phyloP scores from a whole-genome alignment of 2,113 vertebrate species.

The Brachirus orientalis region DNA sequence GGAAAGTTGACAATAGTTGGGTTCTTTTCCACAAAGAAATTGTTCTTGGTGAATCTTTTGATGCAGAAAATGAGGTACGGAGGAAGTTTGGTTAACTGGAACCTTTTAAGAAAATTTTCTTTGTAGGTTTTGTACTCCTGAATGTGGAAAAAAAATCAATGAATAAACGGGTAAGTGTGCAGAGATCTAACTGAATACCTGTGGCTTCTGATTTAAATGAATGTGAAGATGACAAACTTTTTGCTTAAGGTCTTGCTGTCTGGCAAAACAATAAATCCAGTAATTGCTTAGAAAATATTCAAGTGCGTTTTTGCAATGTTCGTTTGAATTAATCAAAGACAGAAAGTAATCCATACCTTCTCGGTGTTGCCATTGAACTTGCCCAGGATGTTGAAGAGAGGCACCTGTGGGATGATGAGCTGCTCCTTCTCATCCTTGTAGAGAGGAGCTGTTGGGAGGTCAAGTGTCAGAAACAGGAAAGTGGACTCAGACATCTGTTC shows the following conservation, averaged over 20 bases:
- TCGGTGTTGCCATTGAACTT: slow-evolving; percentile 96
- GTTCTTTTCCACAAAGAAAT: slow-evolving; percentile 99
- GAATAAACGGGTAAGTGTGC: slow-evolving; percentile 8
- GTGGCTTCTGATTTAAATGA: background rate
- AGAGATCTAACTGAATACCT: no score
- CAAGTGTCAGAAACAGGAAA: slow-evolving; percentile 94
- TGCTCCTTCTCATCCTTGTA: slow-evolving; percentile 99
- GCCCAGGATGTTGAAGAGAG: slow-evolving; percentile 95
- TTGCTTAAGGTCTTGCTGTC: background rate
- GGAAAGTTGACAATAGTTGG: slow-evolving; percentile 99
- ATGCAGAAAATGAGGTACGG: slow-evolving; percentile 98
- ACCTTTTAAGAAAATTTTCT: slow-evolving; percentile 96
- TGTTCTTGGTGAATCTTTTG: slow-evolving; percentile 99
- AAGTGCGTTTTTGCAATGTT: background rate
- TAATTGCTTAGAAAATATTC: background rate
- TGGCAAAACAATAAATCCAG: background rate
- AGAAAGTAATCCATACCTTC: slow-evolving; percentile 81
- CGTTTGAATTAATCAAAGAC: background rate
- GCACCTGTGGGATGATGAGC: slow-evolving; percentile 98
- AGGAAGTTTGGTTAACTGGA: slow-evolving; percentile 94
- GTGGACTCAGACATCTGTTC: slow-evolving; percentile 95
- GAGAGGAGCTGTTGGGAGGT: slow-evolving; percentile 94
- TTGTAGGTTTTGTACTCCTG: slow-evolving; percentile 99
- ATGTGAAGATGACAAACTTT: background rate
- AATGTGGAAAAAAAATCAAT: background rate